phyloP scores from a whole-genome alignment of 2,113 vertebrate genomes.

The Danionella cerebrum region DNA sequence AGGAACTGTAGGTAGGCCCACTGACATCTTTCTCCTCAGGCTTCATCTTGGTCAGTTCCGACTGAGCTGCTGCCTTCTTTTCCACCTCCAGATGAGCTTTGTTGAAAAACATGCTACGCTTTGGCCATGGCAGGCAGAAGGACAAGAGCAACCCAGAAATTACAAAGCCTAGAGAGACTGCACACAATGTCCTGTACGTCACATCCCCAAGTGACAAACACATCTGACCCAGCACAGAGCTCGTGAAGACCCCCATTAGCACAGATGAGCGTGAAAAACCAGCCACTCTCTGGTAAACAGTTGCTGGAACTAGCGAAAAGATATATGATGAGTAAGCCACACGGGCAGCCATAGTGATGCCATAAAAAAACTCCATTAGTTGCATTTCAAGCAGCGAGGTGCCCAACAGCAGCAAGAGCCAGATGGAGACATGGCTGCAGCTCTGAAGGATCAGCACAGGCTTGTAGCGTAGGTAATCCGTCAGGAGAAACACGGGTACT shows the following conservation, averaged over 20 bases:
- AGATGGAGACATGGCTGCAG: slow-evolving; percentile 79
- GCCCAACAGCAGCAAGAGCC: slow-evolving; percentile 78
- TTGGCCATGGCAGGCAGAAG: slow-evolving; percentile 77
- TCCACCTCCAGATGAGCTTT: neutral
- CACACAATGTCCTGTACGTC: slow-evolving; percentile 61
- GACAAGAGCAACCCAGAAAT: slow-evolving; percentile 71
- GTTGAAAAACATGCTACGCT: slow-evolving; percentile 88
- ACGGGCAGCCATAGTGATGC: slow-evolving; percentile 86
- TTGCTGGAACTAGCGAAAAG: slow-evolving; percentile 79
- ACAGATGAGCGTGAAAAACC: slow-evolving; percentile 79
- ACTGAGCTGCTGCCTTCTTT: fast-evolving
- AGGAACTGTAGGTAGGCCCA: fast-evolving
- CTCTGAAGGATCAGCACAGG: slow-evolving; percentile 85
- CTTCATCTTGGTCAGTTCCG: slow-evolving; percentile 49
- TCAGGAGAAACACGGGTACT: slow-evolving; percentile 87
- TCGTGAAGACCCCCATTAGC: slow-evolving; percentile 85
- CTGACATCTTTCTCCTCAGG: neutral
- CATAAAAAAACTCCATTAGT: slow-evolving; percentile 91
- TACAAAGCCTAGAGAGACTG: slow-evolving; percentile 77
- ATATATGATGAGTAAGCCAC: slow-evolving; percentile 96
- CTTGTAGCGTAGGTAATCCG: slow-evolving; percentile 86
- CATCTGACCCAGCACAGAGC: slow-evolving; percentile 86
- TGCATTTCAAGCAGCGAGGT: slow-evolving; percentile 75
- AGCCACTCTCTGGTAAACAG: slow-evolving; percentile 81
- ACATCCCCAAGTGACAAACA: slow-evolving; percentile 57